Conservation (phyloP, 2,888 invertebrate genomes). For the Tryphoninae sp. region DNA sequence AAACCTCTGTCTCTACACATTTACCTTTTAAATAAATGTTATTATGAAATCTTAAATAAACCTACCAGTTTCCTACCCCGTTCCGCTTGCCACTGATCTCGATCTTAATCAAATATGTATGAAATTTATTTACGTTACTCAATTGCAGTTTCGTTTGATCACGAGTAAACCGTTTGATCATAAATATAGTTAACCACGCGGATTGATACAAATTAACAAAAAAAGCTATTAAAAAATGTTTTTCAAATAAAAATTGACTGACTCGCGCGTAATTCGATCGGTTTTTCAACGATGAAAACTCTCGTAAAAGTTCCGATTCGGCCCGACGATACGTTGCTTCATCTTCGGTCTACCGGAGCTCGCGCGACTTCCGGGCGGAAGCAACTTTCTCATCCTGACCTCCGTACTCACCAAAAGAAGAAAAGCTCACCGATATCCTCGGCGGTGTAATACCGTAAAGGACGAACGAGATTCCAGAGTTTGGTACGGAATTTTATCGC, state of each 20-base stretch:
- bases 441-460: not conserved
- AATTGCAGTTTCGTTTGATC: too few species aligned
- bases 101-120: not conserved
- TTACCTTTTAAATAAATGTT: conserved; percentile 71
- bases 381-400: not conserved
- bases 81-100: conserved; percentile 41
- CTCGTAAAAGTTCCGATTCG: too few species aligned
- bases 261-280: too few species aligned
- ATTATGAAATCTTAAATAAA: conserved; percentile 32
- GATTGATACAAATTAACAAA: too few species aligned
- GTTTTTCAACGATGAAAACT: too few species aligned
- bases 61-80: conserved; percentile 65
- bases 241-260: too few species aligned
- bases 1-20: conserved; percentile 56
- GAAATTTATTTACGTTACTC: not conserved
- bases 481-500: conserved; percentile 16
- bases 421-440: not conserved
- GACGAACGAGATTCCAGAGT: not conserved
- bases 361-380: not conserved
- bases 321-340: not conserved
- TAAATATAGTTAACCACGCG: too few species aligned
- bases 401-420: not conserved
- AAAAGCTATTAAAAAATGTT: too few species aligned
- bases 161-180: too few species aligned
- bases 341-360: not conserved